Conservation (phyloP, 2,113 vertebrate species). For the Laterallus jamaicensis region DNA sequence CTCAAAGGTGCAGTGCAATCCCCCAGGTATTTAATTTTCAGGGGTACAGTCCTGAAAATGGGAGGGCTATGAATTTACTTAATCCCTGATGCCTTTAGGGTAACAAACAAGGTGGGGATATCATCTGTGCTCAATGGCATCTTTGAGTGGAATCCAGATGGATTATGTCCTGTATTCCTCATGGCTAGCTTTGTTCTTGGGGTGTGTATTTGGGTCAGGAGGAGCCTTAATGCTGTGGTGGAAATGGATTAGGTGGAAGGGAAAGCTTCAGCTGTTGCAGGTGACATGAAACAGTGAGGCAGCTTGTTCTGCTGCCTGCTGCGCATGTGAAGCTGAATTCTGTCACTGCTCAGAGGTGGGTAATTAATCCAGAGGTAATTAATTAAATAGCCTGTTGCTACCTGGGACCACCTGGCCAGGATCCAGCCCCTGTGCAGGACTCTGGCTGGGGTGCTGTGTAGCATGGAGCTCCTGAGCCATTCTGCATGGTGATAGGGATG, state of each 20-base stretch:
- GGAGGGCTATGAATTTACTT: neutral
- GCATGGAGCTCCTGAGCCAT: neutral
- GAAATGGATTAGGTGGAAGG: neutral
- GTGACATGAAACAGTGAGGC: neutral
- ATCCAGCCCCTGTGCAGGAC: neutral
- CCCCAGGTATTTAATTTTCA: neutral
- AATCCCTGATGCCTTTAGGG: neutral
- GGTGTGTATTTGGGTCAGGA: neutral
- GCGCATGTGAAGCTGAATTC: neutral
- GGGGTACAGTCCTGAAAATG: too few species aligned
- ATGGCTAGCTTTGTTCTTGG: constrained; percentile 19
- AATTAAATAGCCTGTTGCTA: too few species aligned
- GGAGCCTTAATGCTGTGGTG: neutral
- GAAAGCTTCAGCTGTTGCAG: neutral
- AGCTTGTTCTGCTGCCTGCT: neutral
- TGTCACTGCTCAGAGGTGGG: neutral
- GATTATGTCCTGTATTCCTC: constrained; percentile 24
- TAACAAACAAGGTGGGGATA: neutral
- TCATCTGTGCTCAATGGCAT: neutral
- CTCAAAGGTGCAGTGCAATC: neutral
- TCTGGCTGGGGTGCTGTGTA: neutral
- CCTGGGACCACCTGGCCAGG: too few species aligned
- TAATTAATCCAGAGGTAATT: neutral
- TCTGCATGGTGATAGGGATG: accelerated
- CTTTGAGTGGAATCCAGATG: neutral